Evolutionary conservation across 1,140 invertebrate genomes (phyloP).

Genomic region (Pogonomyrmex californicus): DNA sequence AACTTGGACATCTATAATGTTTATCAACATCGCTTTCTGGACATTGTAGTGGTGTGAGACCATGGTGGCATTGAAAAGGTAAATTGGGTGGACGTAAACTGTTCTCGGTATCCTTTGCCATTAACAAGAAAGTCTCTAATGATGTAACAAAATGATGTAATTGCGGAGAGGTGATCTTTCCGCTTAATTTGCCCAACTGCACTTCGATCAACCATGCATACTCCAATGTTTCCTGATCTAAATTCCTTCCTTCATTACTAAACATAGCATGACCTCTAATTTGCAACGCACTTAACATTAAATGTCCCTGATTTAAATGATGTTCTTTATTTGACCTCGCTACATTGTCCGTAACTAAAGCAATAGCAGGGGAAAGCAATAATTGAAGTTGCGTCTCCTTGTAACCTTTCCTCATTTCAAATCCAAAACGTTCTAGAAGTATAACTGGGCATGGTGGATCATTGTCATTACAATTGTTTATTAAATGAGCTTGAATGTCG

Average conservation of each 20-base stretch:
- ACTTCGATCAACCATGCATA: slow-evolving; percentile 98
- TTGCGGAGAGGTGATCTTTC: slow-evolving; percentile 93
- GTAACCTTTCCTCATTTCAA: slow-evolving; percentile 98
- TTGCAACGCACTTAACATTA: slow-evolving; percentile 96
- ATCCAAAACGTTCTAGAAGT: slow-evolving; percentile 96
- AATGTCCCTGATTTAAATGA: slow-evolving; percentile 95
- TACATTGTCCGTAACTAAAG: slow-evolving; percentile 92
- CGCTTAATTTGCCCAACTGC: slow-evolving; percentile 93
- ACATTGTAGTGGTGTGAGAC: slow-evolving; percentile 92
- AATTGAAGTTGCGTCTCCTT: slow-evolving; percentile 97
- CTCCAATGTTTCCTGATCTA: slow-evolving; percentile 98
- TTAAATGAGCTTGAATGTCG: slow-evolving; percentile 97
- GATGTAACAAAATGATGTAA: slow-evolving; percentile 95
- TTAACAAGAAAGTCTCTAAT: slow-evolving; percentile 95
- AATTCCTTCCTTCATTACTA: slow-evolving; percentile 94
- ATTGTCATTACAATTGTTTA: slow-evolving; percentile 95
- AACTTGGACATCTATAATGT: slow-evolving; percentile 93
- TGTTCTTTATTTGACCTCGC: slow-evolving; percentile 90
- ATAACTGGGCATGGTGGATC: slow-evolving; percentile 97
- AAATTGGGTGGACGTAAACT: slow-evolving; percentile 91
- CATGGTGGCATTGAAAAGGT: slow-evolving; percentile 95
- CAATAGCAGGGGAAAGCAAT: slow-evolving; percentile 95
- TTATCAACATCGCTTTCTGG: slow-evolving; percentile 90
- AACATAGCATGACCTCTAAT: slow-evolving; percentile 99
- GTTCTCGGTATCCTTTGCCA: slow-evolving; percentile 96